A percentile compares a stretch with the other conserved stretches of the same genome.
These are phyloP conservation scores for Lasioglossum lativentre DNA, from an alignment of 2,888 invertebrate genomes.

Conservation along the genomic window DNA sequence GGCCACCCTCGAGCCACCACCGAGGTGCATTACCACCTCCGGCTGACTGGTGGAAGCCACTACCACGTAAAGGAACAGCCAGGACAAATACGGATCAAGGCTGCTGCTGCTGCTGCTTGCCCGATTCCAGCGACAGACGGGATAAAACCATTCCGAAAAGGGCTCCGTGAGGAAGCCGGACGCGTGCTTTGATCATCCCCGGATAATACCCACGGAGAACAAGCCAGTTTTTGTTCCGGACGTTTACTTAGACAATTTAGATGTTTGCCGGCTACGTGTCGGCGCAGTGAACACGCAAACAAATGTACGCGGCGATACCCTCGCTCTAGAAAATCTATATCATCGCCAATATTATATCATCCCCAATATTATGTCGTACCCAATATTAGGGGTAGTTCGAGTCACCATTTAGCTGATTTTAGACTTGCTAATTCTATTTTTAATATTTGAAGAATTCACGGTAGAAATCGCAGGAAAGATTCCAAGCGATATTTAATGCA, in stretches of 20 bases:
- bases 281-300: conserved; percentile 34
- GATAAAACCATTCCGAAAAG: conserved; percentile 67
- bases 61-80: conserved; percentile 58
- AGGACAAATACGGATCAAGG: conserved; percentile 58
- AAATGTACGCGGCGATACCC: conserved; percentile 41
- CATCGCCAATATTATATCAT: too few relatives aligned
- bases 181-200: conserved; percentile 53
- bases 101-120: conserved; percentile 4
- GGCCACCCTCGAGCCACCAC: conserved; percentile 30
- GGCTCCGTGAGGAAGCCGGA: conserved; percentile 23
- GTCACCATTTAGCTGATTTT: too few relatives aligned
- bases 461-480: neutral
- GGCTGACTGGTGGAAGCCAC: conserved; percentile 36
- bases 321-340: too few relatives aligned
- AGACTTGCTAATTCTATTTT: too few relatives aligned
- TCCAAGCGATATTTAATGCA: neutral
- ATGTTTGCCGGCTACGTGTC: conserved; percentile 57
- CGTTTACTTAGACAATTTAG: conserved; percentile 66
- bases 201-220: conserved; percentile 37
- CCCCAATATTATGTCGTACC: too few relatives aligned
- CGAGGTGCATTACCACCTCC: conserved; percentile 43
- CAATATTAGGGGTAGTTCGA: too few relatives aligned
- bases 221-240: conserved; percentile 29
- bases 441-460: too few relatives aligned
- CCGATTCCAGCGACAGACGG: conserved; percentile 35